These are phyloP conservation scores for Thaleichthys pacificus DNA, from an alignment of 2,797 vertebrate genomes.

Conservation along the genomic window DNA sequence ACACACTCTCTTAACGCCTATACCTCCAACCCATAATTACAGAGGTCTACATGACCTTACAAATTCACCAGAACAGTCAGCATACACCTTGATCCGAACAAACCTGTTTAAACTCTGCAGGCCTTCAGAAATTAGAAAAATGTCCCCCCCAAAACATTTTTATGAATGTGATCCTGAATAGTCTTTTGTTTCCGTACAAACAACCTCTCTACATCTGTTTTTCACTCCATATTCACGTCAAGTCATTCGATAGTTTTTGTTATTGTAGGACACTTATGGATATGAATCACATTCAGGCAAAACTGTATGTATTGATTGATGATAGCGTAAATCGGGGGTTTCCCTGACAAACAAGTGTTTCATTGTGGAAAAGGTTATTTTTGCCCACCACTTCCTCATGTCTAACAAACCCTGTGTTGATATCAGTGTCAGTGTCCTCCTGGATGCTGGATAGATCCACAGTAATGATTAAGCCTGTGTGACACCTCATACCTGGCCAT, in stretches of 20 bases:
- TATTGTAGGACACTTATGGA: too few relatives aligned
- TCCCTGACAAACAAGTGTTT: too few relatives aligned
- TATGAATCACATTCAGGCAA: too few relatives aligned
- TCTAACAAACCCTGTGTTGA: slow-evolving; percentile 30
- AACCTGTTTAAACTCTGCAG: neutral
- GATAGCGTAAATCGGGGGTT: too few relatives aligned
- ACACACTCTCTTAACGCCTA: neutral
- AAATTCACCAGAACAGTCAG: too few relatives aligned
- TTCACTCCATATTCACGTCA: too few relatives aligned
- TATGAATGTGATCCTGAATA: too few relatives aligned
- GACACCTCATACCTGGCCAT: neutral
- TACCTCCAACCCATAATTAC: neutral
- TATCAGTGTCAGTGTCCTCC: slow-evolving; percentile 7
- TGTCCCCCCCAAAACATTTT: too few relatives aligned
- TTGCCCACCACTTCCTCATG: slow-evolving; percentile 8
- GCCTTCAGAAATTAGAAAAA: neutral
- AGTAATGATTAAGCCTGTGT: slow-evolving; percentile 39
- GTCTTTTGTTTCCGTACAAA: too few relatives aligned
- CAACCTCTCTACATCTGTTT: too few relatives aligned
- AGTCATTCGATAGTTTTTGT: neutral
- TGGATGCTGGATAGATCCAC: slow-evolving; percentile 1
- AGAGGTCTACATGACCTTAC: neutral
- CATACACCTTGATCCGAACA: neutral
- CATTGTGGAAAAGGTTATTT: neutral
- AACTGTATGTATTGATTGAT: too few relatives aligned